Percentiles rank a stretch among this genome's conserved stretches.
Conservation (phyloP, 2,888 invertebrate genomes). For the Nysson spinosus region DNA sequence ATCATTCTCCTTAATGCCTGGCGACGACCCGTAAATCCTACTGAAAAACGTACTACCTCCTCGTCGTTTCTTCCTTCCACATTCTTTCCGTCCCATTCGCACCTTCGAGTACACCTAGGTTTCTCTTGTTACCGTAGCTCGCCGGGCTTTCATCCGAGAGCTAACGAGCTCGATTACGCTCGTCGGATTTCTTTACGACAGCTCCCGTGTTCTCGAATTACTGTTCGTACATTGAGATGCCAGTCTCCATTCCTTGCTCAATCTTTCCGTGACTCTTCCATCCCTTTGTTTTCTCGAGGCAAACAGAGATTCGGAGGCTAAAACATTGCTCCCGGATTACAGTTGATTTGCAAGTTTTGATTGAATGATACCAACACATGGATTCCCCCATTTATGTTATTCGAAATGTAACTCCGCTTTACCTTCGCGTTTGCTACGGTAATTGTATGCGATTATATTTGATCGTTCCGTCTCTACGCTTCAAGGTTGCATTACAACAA, state of each 20-base stretch:
- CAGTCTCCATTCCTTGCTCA: too few species aligned
- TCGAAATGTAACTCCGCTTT: background rate
- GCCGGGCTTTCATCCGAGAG: conserved; percentile 37
- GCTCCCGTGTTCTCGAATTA: conserved; percentile 11
- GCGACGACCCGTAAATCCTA: conserved; percentile 58
- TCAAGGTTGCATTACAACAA: background rate
- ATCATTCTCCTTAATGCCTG: conserved; percentile 56
- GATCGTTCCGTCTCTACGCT: background rate
- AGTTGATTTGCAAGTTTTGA: too few species aligned
- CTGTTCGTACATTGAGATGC: background rate
- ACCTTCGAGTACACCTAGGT: background rate
- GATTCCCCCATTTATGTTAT: too few species aligned
- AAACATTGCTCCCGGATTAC: too few species aligned
- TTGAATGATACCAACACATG: background rate
- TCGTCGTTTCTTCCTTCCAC: conserved; percentile 16
- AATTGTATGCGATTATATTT: background rate
- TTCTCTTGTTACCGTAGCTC: conserved; percentile 9
- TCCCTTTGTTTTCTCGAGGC: background rate
- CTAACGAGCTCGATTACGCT: conserved; percentile 59
- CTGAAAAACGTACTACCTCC: conserved; percentile 51
- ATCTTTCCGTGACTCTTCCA: background rate
- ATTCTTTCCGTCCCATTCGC: conserved; percentile 6
- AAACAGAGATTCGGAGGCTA: background rate
- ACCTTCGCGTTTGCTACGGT: background rate
- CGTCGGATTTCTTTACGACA: conserved; percentile 47